Evolutionary conservation across 1,140 invertebrate species (phyloP).

Genomic region (Aphis gossypii): DNA sequence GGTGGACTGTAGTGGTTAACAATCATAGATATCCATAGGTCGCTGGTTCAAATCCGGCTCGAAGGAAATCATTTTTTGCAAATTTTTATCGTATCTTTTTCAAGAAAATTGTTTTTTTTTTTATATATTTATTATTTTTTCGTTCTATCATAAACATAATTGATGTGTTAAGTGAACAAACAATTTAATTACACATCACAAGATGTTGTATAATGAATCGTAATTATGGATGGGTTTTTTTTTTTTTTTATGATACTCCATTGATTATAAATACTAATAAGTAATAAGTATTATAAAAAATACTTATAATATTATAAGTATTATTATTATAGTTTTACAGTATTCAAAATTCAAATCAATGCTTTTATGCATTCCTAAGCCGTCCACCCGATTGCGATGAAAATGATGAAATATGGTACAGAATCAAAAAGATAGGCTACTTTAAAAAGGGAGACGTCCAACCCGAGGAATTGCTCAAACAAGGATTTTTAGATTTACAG

Average conservation of each 20-base stretch:
- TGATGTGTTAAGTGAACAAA: not conserved
- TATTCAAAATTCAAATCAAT: no score
- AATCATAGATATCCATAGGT: conserved; percentile 62
- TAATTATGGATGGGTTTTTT: not conserved
- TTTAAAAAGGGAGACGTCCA: no score
- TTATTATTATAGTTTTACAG: no score
- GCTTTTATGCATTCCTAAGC: no score
- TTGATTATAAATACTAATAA: not conserved
- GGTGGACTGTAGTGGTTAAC: conserved; percentile 78
- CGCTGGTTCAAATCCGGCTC: conserved; percentile 64
- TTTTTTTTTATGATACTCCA: not conserved
- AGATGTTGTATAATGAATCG: not conserved
- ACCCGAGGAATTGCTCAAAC: no score
- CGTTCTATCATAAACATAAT: not conserved
- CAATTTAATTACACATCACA: not conserved
- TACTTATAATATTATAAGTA: no score
- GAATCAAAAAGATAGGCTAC: no score
- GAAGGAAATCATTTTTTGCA: conserved; percentile 60
- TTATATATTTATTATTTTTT: not conserved
- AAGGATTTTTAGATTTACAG: no score
- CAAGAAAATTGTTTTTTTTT: not conserved
- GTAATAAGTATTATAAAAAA: no score
- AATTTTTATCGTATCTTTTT: not conserved
- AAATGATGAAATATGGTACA: no score
- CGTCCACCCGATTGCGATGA: no score